Evolutionary conservation across 2,113 vertebrate genomes (phyloP).

Genomic region (Ptychochromis oligacanthus): DNA sequence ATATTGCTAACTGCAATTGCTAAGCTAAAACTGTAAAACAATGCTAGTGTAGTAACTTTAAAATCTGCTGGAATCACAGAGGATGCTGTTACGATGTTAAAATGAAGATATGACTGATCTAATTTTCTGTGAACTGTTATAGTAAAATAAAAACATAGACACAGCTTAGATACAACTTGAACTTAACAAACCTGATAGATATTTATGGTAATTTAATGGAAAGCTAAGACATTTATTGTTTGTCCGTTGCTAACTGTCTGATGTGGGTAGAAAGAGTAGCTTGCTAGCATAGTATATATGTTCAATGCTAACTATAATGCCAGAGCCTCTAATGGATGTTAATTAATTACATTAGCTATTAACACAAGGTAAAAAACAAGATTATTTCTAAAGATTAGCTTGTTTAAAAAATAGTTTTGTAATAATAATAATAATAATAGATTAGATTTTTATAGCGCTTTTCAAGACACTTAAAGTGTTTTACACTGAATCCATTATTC

Average conservation of each 20-base stretch:
- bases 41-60: not conserved
- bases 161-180: not conserved
- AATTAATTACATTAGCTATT: not conserved
- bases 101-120: too few species aligned
- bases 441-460: too few species aligned
- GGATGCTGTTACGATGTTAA: not conserved
- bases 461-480: too few species aligned
- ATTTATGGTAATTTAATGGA: not conserved
- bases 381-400: not conserved
- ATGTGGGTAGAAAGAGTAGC: not conserved
- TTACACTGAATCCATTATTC: too few species aligned
- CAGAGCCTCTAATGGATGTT: not conserved
- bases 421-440: too few species aligned
- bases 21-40: not conserved
- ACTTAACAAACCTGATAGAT: not conserved
- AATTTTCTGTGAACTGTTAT: too few species aligned
- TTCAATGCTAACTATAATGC: not conserved
- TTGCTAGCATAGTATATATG: not conserved
- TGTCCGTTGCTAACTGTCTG: not conserved
- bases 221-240: too few species aligned
- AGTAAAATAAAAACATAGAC: not conserved
- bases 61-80: too few species aligned
- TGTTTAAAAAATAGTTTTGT: too few species aligned
- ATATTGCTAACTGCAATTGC: not conserved
- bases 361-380: rapidly evolving